These are phyloP conservation scores for Dascillus cervinus DNA, from an alignment of 2,888 invertebrate species.

Conservation along the genomic window DNA sequence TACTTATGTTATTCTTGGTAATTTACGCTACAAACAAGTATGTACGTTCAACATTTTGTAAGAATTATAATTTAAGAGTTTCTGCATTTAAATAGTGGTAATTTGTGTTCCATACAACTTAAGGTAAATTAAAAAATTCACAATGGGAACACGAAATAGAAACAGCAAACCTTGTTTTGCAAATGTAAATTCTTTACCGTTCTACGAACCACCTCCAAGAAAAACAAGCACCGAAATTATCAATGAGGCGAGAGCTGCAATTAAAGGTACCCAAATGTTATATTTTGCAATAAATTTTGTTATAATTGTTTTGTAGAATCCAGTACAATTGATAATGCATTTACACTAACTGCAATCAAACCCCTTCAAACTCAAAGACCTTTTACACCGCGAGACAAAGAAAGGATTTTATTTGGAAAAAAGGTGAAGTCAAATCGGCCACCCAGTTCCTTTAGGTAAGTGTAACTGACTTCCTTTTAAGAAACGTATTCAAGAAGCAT, in stretches of 20 bases:
- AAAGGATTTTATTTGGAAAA: constrained; percentile 67
- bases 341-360: constrained; percentile 37
- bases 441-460: constrained; percentile 70
- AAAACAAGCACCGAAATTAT: constrained; percentile 77
- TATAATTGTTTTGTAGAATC: constrained; percentile 26
- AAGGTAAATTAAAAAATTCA: no score
- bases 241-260: constrained; percentile 64
- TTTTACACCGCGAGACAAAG: constrained; percentile 75
- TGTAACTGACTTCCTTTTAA: no score
- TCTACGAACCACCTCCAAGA: constrained; percentile 53
- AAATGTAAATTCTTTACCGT: constrained; percentile 42
- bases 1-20: constrained; percentile 29
- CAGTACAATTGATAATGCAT: constrained; percentile 36
- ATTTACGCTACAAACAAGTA: no score
- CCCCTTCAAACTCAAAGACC: constrained; percentile 76
- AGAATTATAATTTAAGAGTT: no score
- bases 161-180: no score
- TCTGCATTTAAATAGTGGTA: no score
- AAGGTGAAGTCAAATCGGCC: constrained; percentile 51
- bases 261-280: constrained; percentile 30
- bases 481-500: no score
- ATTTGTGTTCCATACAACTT: no score
- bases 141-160: no score
- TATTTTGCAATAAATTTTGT: neutral
- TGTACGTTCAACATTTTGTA: no score